phyloP scores from a whole-genome alignment of 2,888 invertebrate genomes.

The Folsomia manolachei region DNA sequence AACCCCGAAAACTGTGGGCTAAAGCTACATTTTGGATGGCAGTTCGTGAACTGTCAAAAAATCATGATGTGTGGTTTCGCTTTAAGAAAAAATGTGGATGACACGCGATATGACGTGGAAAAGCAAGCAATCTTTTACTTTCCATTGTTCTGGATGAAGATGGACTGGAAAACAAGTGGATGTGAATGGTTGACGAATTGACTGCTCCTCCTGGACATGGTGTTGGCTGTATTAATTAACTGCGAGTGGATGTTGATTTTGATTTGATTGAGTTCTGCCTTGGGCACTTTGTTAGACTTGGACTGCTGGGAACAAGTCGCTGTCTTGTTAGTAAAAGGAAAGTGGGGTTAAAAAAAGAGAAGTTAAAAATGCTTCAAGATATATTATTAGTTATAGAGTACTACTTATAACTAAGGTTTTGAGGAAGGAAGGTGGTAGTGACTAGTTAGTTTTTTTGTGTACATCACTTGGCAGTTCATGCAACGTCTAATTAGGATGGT shows the following conservation, averaged over 20 bases:
- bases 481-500: slow-evolving; percentile 22
- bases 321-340: slow-evolving; percentile 5
- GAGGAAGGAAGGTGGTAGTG: too few species aligned
- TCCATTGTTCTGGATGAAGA: too few species aligned
- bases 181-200: not conserved
- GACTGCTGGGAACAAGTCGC: not conserved
- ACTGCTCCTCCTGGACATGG: not conserved
- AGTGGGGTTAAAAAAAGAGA: too few species aligned
- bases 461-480: not conserved
- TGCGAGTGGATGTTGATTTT: not conserved
- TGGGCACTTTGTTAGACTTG: not conserved
- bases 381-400: too few species aligned
- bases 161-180: not conserved
- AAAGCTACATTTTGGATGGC: too few species aligned
- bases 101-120: not conserved
- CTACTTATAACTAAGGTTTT: too few species aligned
- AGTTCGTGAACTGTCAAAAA: slow-evolving; percentile 8
- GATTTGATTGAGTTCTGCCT: slow-evolving; percentile 1
- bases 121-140: too few species aligned
- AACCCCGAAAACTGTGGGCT: too few species aligned
- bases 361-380: not conserved
- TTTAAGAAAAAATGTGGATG: not conserved
- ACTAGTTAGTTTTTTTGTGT: not conserved
- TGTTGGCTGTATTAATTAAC: slow-evolving; percentile 3
- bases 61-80: slow-evolving; percentile 6